Evolutionary conservation across 2,113 vertebrate species (phyloP), one percentile per base, ranked within the genome.

Genomic region (Sinocyclocheilus maitianheensis): DNA sequence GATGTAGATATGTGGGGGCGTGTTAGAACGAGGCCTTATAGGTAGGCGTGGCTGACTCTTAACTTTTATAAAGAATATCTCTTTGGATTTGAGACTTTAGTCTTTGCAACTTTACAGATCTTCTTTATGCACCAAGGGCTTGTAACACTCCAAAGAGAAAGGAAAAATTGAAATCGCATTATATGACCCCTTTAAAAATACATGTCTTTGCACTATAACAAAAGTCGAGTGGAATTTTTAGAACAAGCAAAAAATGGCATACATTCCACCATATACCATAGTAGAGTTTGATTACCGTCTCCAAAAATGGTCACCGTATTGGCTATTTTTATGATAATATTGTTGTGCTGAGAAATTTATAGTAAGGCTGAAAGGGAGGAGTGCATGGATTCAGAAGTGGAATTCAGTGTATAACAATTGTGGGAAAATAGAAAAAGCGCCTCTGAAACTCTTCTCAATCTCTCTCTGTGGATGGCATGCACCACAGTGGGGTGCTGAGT

Each of bases 401-500:
- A 9, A 37, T 37, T 76, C 75, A 55, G 48, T 26, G 48, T 26
- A 26, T n/a, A 34, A 26, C 3, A 2, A 18, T n/a, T 60, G 55
- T 7, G 34, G 34, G 34, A 63, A 43, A 80, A 62, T 2, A 79
- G 22, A n/a, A 43, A 53, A 80, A 40, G 1, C 26, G 26, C 26
- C 24, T 11, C 14, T 20, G 48, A 55, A 53, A 18, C 51, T 20
- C 67, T 71, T 30, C 85, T 67, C 34, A n/a, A 48, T 24, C 79
- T 77, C 14, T 76, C 24, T 67, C 34, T n/a, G 22, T 24, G 86
- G 55, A 8, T 71, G 43, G 53, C 80, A 81, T 46, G 78, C 30
- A 51, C 65, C 67, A 18, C 81, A 72, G 55, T 82, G 46, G 75
- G 87, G 58, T n/a, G 79, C 55, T 20, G 34, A 20, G 75, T 88